Evolutionary conservation across 2,888 invertebrate genomes (phyloP), one percentile per base, ranked within the genome.

Genomic region (Plutella xylostella): DNA sequence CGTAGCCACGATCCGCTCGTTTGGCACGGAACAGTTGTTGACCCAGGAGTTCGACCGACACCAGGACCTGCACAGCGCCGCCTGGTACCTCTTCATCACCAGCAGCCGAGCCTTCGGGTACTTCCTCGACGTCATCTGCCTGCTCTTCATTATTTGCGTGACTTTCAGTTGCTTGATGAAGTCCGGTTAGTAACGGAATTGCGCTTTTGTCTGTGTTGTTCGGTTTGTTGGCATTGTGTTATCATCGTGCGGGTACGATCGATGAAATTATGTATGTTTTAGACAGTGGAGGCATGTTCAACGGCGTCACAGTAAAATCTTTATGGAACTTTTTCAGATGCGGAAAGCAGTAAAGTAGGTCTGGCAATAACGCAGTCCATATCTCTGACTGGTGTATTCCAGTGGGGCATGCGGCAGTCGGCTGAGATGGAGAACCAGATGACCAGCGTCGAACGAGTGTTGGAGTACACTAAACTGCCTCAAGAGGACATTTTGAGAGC

Each of bases 351-450:
- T 41, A 70, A 82, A 53, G 87, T 89, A 1, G 90, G 89, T 7
- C 65, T 90, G 18, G 88, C 88, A 0, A 89, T 90, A 41, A 88
- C 90, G 1, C 89, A 89, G 64, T 85, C 89, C 1, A 86, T 88
- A 54, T 86, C 87, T 0, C 58, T 89, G 25, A 87, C 88, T 9
- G 88, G 88, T 17, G 74, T 90, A 55, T 80, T 87, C 52, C 87
- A 88, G 57, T 96, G 93, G 93, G 93, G 92, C 6, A 91, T 95
- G 86, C 83, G 94, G 12, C 94, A 95, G 65, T 92, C 92, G n/a
- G 93, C 94, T 0, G 94, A 95, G 70, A 88, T 91, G 55, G 87
- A 90, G 48, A 92, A 92, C 61, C 90, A 90, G 58, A 87, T 92
- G 85, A 91, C 90, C 53, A 89, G 91, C 2, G 95, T 96, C 0